These are phyloP conservation scores for Sterrhoptilus dennistouni DNA, from an alignment of 2,113 vertebrate species.

Conservation along the genomic window DNA sequence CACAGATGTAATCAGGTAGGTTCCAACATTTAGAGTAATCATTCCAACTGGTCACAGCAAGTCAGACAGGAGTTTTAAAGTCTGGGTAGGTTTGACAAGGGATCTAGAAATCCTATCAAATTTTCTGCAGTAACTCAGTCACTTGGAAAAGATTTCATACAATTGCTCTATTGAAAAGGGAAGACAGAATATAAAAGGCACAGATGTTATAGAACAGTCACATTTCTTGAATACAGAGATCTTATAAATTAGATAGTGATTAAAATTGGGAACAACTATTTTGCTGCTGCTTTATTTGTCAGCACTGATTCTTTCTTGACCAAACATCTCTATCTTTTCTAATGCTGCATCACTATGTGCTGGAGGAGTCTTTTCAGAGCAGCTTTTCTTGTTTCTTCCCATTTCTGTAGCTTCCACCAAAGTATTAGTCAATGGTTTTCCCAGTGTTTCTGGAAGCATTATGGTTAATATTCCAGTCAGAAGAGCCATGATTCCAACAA, in stretches of 20 bases:
- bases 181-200: slow-evolving; percentile 33
- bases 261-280: not conserved
- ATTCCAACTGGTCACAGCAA: not conserved
- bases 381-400: slow-evolving; percentile 52
- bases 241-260: not conserved
- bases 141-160: not conserved
- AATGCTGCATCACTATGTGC: not conserved
- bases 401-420: slow-evolving; percentile 82
- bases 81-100: not conserved
- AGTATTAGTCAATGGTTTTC: slow-evolving; percentile 83
- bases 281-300: slow-evolving; percentile 32
- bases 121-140: not conserved
- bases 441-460: slow-evolving; percentile 87
- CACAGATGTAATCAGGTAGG: not conserved
- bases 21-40: not conserved
- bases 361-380: slow-evolving; percentile 28
- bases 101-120: not conserved
- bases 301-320: not conserved
- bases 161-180: not conserved
- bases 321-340: slow-evolving; percentile 66
- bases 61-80: not conserved
- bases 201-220: not conserved
- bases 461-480: slow-evolving; percentile 83
- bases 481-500: slow-evolving; percentile 87
- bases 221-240: slow-evolving; percentile 5